Evolutionary conservation across 2,888 invertebrate species (phyloP), one percentile per base, ranked within the genome.

Genomic region (Tenthredo mesomela): DNA sequence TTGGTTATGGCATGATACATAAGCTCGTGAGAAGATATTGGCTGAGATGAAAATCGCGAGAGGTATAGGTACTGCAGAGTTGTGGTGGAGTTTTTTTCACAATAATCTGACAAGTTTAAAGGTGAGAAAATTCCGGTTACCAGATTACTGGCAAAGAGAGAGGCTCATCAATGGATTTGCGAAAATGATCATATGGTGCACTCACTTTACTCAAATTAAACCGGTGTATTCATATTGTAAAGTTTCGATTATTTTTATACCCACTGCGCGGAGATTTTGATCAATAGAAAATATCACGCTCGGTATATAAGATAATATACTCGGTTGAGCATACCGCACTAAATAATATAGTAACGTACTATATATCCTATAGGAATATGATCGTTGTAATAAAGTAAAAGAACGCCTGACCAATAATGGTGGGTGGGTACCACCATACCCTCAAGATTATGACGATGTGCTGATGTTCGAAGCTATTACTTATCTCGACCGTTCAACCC

Each of bases 381-480:
- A 40, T 50, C 18, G 33, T 80, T 25, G 40, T 65, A 80, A 80
- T 82, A 67, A 82, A 82, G 82, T 82, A 43, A 77, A 85, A 85
- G 84, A 83, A 37, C 73, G 67, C 84, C 84, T 65, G 82, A 84
- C 73, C 61, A 71, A 65, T 71, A 75, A 82, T 73, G 47, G 58
- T 71, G 54, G 73, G 82, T 84, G 82, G 47, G 47, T 47, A 15
- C 47, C 47, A 4, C 47, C 37, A 33, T 29, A 50, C 85, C 70
- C 67, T 83, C 18, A 58, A 84, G 65, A 87, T 86, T 87, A 89
- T 89, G 88, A 89, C 89, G 88, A 89, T 87, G 89, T 87, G 87
- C 87, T 86, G 88, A 89, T 88, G 88, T 88, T 88, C 88, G 84
- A 85, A 87, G 88, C 90, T 89, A 89, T 90, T 89, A 90, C 89